Percentiles rank a stretch among this genome's conserved stretches.
phyloP scores from a whole-genome alignment of 2,113 vertebrate species.

The Pipra filicauda region DNA sequence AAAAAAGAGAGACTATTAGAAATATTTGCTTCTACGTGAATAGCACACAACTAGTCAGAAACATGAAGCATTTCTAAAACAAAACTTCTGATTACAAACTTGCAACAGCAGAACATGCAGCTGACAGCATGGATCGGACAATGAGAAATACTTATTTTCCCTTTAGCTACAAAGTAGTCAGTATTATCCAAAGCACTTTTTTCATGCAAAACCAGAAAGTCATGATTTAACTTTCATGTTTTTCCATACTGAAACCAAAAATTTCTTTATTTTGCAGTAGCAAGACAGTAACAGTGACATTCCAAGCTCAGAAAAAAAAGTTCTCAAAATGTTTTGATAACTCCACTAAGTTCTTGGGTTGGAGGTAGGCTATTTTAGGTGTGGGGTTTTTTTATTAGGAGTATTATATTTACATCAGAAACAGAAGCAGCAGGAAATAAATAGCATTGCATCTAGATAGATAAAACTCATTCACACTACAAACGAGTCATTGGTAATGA shows the following conservation, averaged over 20 bases:
- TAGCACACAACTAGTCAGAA: background rate
- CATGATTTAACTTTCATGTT: background rate
- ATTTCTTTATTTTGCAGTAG: background rate
- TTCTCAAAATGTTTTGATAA: background rate
- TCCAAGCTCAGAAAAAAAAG: background rate
- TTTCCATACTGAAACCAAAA: background rate
- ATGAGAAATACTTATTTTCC: background rate
- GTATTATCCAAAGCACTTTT: background rate
- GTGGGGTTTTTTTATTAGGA: fast-evolving
- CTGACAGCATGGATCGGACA: background rate
- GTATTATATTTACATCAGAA: background rate
- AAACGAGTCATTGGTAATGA: background rate
- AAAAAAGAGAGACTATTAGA: background rate
- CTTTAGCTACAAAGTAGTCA: background rate
- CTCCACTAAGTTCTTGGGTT: background rate
- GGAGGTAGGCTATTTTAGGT: background rate
- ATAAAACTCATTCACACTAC: background rate
- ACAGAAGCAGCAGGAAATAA: background rate
- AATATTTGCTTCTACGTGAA: background rate
- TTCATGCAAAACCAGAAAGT: background rate
- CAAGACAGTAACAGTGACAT: background rate
- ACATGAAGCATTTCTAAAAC: background rate
- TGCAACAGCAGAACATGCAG: background rate
- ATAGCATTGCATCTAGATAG: background rate
- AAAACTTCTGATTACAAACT: background rate